These are phyloP conservation scores for Petrophora chlorosata DNA, from an alignment of 2,888 invertebrate species.

Conservation along the genomic window DNA sequence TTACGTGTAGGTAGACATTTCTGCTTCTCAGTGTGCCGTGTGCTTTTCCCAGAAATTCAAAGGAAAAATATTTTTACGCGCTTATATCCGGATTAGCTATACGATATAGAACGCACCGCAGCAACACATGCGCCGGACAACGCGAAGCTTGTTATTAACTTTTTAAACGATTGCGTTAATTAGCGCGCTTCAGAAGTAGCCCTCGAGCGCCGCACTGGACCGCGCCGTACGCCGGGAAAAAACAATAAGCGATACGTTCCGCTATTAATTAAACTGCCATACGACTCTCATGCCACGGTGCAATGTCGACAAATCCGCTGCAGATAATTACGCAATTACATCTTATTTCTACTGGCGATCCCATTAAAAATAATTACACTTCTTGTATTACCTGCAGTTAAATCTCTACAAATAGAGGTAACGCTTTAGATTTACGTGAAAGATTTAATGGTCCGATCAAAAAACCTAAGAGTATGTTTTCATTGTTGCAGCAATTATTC, in stretches of 20 bases:
- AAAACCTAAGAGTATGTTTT: background rate
- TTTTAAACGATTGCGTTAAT: constrained; percentile 81
- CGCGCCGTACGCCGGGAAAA: constrained; percentile 52
- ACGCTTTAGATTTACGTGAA: too few relatives aligned
- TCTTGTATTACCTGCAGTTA: too few relatives aligned
- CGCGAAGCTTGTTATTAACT: constrained; percentile 72
- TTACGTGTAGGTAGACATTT: constrained; percentile 30
- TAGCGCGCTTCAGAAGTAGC: constrained; percentile 66
- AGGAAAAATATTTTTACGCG: constrained; percentile 21
- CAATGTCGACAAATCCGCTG: constrained; percentile 2
- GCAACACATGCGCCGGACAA: constrained; percentile 71
- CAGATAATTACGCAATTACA: constrained; percentile 2
- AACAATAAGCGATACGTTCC: constrained; percentile 66
- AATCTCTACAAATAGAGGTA: too few relatives aligned
- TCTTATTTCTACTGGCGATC: too few relatives aligned
- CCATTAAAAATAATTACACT: too few relatives aligned
- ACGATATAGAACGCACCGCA: constrained; percentile 37
- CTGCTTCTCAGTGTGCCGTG: constrained; percentile 21
- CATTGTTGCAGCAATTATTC: constrained; percentile 91
- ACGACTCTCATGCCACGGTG: constrained; percentile 38
- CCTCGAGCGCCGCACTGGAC: too few relatives aligned
- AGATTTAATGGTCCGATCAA: too few relatives aligned
- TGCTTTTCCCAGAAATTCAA: constrained; percentile 27
- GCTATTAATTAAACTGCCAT: constrained; percentile 66
- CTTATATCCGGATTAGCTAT: constrained; percentile 37